Evolutionary conservation across 2,797 vertebrate genomes (phyloP), one percentile per base, ranked within the genome.

Genomic region (Chelon auratus): DNA sequence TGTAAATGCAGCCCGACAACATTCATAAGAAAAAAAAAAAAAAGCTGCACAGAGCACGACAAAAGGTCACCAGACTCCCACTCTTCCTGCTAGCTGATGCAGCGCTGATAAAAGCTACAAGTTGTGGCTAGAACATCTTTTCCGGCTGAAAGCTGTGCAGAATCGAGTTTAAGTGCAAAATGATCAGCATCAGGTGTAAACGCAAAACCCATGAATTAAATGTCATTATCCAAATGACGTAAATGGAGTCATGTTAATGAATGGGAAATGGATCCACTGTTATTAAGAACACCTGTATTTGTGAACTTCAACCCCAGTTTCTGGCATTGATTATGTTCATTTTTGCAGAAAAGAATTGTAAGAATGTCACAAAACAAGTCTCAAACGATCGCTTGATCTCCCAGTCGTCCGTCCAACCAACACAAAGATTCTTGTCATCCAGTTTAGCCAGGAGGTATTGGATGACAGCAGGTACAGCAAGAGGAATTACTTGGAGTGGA

Each of bases 401-500:
- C 22, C 8, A n/a, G 42, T 51, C 9, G 2, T 52, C 33, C 56
- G 42, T 50, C 42, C 18, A 30, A 48, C 17, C 30, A 53, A 26
- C 67, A 72, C 45, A 5, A 53, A 53, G 40, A 58, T 13, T 58
- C n/a, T 1, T 30, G 36, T 33, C 47, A 57, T 57, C 17, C 7
- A 26, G 20, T 66, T 56, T 54, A 58, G 58, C 58, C 65, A 43
- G 65, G 45, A 68, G 69, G 62, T 52, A 22, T 58, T 18, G 33
- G 20, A 58, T 22, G 54, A 55, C 53, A 70, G 20, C 40, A 42
- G 24, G 40, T 11, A 36, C 18, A 26, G 24, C 50, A 45, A 24
- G 9, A 15, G 24, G 4, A 59, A 22, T 68, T 22, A 67, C 22
- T 22, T 56, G 43, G 10, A 50, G 43, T 53, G 68, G 52, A 66